Base-by-base conservation (phyloP, 2,113 vertebrate genomes). In the Ursus arctos region DNA sequence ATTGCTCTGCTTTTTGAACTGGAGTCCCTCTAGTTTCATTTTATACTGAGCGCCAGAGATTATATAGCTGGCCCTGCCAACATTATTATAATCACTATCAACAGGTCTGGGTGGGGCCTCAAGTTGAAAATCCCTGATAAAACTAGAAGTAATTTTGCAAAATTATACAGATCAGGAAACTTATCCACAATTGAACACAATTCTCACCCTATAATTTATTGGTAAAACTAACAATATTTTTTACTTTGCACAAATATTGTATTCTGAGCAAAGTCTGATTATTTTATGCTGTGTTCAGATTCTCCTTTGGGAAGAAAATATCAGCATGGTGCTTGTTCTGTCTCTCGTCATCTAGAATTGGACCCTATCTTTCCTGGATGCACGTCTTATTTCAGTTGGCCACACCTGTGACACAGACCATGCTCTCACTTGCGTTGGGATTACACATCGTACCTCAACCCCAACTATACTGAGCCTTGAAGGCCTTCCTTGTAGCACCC, bases 81-180 rank as follows among this genome's bases (percentile, higher is more conserved):
- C 26, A 80, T 65, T 49, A 77, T 84, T 79, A 55, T n/a, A 90
- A 24, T 63, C 10, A 87, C 69, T 71, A 51, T 86, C 63, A 69
- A 33, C 7, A 76, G 31, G 36, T 93, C 14, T 89, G 55, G 19
- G 33, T 3, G 31, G 55, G 36, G 24, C 1, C 80, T 28, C 31
- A 22, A 14, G 11, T 63, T 96, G 40, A 93, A 82, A 92, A 93
- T 79, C 49, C n/a, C n/a, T 55, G 10, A 33, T 63, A 31, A 91
- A 95, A 74, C 13, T 19, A 84, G 40, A 91, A 96, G 88, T 69
- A 88, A 63, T n/a, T 92, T 84, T 94, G 28, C 9, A 79, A 74
- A 91, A 81, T 83, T 88, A 36, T 93, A 89, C 69, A 55, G 18
- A 88, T 82, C 2, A 94, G 43, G 49, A 93, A 43, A 81, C 13